Conservation (phyloP, 2,113 vertebrate genomes). For the Pseudopipra pipra region DNA sequence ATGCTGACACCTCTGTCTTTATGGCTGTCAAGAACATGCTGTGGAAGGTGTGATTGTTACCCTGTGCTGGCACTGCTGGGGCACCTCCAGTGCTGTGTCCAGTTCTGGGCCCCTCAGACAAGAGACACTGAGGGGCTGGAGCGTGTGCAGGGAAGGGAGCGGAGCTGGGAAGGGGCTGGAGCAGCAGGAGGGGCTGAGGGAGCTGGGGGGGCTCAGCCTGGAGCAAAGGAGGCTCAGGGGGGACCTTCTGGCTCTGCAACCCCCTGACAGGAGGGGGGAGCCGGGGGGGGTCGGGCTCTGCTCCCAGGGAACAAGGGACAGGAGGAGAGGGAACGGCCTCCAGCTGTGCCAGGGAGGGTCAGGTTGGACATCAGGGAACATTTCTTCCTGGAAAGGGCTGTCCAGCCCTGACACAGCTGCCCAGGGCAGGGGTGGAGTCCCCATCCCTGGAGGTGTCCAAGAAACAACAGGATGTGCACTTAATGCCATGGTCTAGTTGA, state of each 20-base stretch:
- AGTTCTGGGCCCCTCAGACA: neutral
- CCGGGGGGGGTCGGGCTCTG: neutral
- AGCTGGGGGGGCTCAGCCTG: neutral
- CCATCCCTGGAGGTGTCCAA: neutral
- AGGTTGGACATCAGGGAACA: rapidly evolving
- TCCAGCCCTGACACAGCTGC: neutral
- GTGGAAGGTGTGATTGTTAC: neutral
- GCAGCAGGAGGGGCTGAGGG: neutral
- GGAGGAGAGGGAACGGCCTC: neutral
- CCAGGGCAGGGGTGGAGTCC: neutral
- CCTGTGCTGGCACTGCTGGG: neutral
- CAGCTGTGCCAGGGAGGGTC: rapidly evolving
- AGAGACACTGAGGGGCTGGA: neutral
- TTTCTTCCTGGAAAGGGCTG: neutral
- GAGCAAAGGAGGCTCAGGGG: neutral
- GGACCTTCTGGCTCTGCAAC: neutral
- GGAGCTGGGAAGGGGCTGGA: neutral
- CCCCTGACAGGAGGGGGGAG: neutral
- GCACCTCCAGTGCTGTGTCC: neutral
- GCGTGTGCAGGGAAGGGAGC: rapidly evolving
- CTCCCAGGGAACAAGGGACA: neutral
- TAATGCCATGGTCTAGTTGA: neutral
- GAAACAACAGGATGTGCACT: neutral
- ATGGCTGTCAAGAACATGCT: neutral
- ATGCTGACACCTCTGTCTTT: neutral